phyloP scores from a whole-genome alignment of 2,113 vertebrate genomes.

The Sminthopsis crassicaudata region DNA sequence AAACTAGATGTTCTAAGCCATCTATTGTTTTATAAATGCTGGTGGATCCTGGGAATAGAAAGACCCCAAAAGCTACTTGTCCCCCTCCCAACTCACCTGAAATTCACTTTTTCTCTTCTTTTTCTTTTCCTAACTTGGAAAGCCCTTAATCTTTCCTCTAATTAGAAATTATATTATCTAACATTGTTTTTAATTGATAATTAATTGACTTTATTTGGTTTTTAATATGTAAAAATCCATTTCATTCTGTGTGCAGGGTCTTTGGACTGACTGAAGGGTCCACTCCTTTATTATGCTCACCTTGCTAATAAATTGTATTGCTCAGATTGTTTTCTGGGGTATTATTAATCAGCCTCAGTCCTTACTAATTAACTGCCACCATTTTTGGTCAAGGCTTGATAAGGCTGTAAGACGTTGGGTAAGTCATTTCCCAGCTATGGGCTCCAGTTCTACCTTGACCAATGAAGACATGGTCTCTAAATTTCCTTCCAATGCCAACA shows the following conservation, averaged over 20 bases:
- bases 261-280: not conserved
- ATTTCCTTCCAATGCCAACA: not conserved
- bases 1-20: not conserved
- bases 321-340: not conserved
- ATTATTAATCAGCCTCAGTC: no score
- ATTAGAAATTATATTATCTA: not conserved
- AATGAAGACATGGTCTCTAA: not conserved
- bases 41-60: no score
- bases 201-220: not conserved
- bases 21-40: not conserved
- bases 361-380: not conserved
- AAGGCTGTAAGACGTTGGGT: not conserved
- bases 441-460: not conserved
- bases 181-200: not conserved
- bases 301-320: not conserved
- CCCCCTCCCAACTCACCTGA: not conserved
- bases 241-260: no score
- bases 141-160: not conserved
- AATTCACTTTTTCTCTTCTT: not conserved
- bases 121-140: not conserved
- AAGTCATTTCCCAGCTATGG: not conserved
- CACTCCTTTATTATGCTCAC: not conserved
- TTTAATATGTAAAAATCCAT: not conserved
- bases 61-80: not conserved
- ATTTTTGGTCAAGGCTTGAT: not conserved